phyloP scores from a whole-genome alignment of 1,140 invertebrate species.

The Antheraea pernyi region DNA sequence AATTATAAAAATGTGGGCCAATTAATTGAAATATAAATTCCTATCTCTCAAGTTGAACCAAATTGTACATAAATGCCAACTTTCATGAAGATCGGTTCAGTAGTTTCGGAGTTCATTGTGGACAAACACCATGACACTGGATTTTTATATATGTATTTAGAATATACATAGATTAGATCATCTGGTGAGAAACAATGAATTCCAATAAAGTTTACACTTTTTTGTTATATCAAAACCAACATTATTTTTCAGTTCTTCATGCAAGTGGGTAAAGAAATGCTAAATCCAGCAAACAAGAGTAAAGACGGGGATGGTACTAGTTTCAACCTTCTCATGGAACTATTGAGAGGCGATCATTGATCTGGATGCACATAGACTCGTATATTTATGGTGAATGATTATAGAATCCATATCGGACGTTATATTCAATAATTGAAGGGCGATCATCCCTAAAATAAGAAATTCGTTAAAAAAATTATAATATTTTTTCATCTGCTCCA shows the following conservation, averaged over 20 bases:
- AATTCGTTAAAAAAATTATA: not conserved
- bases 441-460: not conserved
- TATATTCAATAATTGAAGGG: not conserved
- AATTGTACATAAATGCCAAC: too few relatives aligned
- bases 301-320: slow-evolving; percentile 92
- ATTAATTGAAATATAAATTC: too few relatives aligned
- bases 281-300: slow-evolving; percentile 88
- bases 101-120: too few relatives aligned
- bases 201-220: too few relatives aligned
- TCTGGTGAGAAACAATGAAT: too few relatives aligned
- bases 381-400: not conserved
- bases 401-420: not conserved
- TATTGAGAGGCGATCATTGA: slow-evolving; percentile 94
- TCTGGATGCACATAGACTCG: not conserved
- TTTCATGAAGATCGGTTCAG: too few relatives aligned
- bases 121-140: too few relatives aligned
- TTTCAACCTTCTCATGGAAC: slow-evolving; percentile 97
- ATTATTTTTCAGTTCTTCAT: slow-evolving; percentile 61
- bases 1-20: too few relatives aligned
- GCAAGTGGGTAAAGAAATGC: slow-evolving; percentile 95
- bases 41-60: too few relatives aligned
- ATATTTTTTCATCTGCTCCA: too few relatives aligned
- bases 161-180: too few relatives aligned
- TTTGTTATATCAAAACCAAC: not conserved
- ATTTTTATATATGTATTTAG: too few relatives aligned